Evolutionary conservation across 2,113 vertebrate genomes (phyloP).

Genomic region (Periophthalmus modestus): DNA sequence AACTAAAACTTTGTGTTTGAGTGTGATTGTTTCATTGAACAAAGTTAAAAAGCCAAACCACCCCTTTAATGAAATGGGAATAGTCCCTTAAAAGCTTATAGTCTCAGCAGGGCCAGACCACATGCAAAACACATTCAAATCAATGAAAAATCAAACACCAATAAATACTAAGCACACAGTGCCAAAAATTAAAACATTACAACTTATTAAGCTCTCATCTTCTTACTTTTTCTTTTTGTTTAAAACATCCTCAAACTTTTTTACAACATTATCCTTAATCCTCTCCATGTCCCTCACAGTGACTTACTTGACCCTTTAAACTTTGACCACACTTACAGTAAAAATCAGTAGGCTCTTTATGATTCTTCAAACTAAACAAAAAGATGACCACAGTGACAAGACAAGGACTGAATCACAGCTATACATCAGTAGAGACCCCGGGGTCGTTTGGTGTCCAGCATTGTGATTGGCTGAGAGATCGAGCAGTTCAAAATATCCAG

Average conservation of each 20-base stretch:
- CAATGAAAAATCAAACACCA: slow-evolving; percentile 47
- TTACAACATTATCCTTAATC: neutral
- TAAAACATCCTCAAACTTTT: neutral
- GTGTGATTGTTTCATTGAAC: neutral
- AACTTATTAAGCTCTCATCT: slow-evolving; percentile 23
- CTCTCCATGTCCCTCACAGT: slow-evolving; percentile 4
- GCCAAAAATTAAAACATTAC: slow-evolving; percentile 52
- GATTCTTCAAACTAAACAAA: slow-evolving; percentile 48
- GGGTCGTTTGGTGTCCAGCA: slow-evolving; percentile 69
- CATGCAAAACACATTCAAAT: slow-evolving; percentile 36
- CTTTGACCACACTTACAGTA: slow-evolving; percentile 41
- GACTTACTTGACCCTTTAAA: slow-evolving; percentile 45
- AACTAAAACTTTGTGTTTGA: neutral
- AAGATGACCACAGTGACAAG: slow-evolving; percentile 62
- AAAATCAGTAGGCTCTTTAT: slow-evolving; percentile 61
- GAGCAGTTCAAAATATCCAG: slow-evolving; percentile 28
- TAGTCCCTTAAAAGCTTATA: slow-evolving; percentile 58
- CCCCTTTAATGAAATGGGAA: slow-evolving; percentile 19
- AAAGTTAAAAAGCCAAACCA: neutral
- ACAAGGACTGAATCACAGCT: slow-evolving; percentile 64
- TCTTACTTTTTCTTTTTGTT: slow-evolving; percentile 2
- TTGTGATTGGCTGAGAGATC: slow-evolving; percentile 64
- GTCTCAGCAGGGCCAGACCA: slow-evolving; percentile 65
- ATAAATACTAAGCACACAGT: slow-evolving; percentile 77
- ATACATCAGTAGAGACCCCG: slow-evolving; percentile 60